phyloP scores from a whole-genome alignment of 2,113 vertebrate genomes.

The Cyanocitta stelleri region DNA sequence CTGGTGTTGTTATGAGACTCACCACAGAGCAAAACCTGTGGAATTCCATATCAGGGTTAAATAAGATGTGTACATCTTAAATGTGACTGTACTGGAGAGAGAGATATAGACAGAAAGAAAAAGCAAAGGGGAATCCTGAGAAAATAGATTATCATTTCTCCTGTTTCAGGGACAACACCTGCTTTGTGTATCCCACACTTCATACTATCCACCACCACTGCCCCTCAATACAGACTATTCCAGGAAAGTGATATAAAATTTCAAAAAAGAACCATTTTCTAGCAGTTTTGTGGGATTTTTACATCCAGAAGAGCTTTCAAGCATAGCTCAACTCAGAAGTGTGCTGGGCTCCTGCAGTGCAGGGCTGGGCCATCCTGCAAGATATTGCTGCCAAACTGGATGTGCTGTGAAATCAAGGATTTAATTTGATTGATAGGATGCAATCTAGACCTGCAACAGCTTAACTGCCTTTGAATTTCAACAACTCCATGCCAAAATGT shows the following conservation, averaged over 20 bases:
- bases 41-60: neutral
- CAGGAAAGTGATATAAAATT: neutral
- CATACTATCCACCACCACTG: fast-evolving
- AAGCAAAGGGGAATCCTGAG: neutral
- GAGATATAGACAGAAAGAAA: neutral
- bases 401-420: neutral
- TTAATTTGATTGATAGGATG: neutral
- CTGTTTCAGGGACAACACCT: neutral
- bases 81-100: neutral
- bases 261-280: neutral
- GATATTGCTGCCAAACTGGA: neutral
- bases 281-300: neutral
- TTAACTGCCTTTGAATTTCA: neutral
- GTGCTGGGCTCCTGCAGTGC: neutral
- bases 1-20: neutral
- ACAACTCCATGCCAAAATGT: neutral
- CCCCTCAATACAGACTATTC: neutral
- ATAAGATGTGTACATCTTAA: neutral
- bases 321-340: neutral
- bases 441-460: neutral
- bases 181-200: neutral
- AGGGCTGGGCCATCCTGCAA: neutral
- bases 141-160: neutral
- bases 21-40: neutral
- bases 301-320: neutral